A percentile compares a stretch with the other conserved stretches of the same genome.
Evolutionary conservation across 1,140 invertebrate genomes (phyloP).

Genomic region (Conus betulinus): DNA sequence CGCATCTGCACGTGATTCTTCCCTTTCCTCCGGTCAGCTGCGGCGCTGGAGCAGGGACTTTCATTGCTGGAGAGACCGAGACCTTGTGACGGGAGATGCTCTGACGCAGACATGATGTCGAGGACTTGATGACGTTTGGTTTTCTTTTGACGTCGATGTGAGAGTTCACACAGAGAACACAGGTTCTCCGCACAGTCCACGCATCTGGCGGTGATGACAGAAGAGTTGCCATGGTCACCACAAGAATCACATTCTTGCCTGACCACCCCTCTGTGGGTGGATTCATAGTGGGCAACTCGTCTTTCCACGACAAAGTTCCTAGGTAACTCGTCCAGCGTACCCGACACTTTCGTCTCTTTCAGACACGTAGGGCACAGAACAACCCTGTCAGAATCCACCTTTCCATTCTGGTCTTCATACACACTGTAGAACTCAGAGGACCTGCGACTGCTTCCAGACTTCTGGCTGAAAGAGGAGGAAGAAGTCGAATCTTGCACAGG

Average conservation of each 20-base stretch:
- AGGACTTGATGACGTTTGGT: slow-evolving; percentile 39
- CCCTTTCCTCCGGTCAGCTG: not conserved
- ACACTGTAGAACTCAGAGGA: not conserved
- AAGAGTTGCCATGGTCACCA: slow-evolving; percentile 4
- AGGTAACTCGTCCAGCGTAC: slow-evolving; percentile 31
- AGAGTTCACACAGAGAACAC: slow-evolving; percentile 41
- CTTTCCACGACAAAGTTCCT: slow-evolving; percentile 36
- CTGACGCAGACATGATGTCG: not conserved
- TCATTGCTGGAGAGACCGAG: not conserved
- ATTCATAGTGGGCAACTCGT: not conserved
- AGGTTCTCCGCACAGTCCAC: slow-evolving; percentile 40
- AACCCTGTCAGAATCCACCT: not conserved
- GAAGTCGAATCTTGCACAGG: slow-evolving; percentile 12
- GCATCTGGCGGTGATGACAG: slow-evolving; percentile 25
- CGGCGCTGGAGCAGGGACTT: not conserved
- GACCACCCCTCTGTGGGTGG: not conserved
- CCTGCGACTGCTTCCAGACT: not conserved
- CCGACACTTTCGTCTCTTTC: slow-evolving; percentile 37
- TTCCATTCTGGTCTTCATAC: not conserved
- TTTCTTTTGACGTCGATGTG: slow-evolving; percentile 43
- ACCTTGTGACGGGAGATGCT: too few relatives aligned
- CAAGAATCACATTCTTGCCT: slow-evolving; percentile 38
- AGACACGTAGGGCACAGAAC: slow-evolving; percentile 40
- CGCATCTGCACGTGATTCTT: not conserved
- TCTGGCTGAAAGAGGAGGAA: not conserved